Evolutionary conservation across 2,888 invertebrate genomes (phyloP).

Genomic region (Lycia hirtaria): DNA sequence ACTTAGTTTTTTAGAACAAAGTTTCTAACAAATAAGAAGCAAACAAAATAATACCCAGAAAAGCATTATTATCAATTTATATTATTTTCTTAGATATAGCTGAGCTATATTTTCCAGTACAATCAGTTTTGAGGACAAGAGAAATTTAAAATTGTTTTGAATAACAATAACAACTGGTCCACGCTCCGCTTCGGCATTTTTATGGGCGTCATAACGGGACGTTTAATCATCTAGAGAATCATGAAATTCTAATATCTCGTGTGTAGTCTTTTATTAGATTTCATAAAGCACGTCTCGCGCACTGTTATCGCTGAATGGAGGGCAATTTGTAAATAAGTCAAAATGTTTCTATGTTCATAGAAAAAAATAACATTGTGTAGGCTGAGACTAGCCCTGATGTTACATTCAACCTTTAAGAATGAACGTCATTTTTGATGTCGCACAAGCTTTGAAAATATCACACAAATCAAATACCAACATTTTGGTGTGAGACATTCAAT

Average conservation of each 20-base stretch:
- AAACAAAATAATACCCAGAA: too few species aligned
- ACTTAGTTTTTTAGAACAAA: too few species aligned
- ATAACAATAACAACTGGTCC: constrained; percentile 39
- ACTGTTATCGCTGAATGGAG: constrained; percentile 10
- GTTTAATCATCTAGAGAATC: constrained; percentile 45
- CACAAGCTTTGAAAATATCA: too few species aligned
- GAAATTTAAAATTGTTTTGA: constrained; percentile 38
- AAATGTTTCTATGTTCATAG: not conserved
- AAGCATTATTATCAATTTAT: too few species aligned
- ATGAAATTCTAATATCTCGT: constrained; percentile 44
- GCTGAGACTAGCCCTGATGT: too few species aligned
- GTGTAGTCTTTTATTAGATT: constrained; percentile 45
- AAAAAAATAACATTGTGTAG: too few species aligned
- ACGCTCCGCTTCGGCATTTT: constrained; percentile 37
- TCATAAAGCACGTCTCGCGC: constrained; percentile 25
- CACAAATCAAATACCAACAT: too few species aligned
- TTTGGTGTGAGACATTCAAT: too few species aligned
- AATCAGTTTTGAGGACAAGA: constrained; percentile 30
- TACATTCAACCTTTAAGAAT: too few species aligned
- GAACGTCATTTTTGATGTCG: too few species aligned
- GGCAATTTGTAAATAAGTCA: not conserved
- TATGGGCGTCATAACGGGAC: constrained; percentile 42
- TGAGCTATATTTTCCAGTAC: not conserved
- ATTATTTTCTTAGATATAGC: too few species aligned
- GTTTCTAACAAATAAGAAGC: too few species aligned